These are phyloP conservation scores for Chrysopilus asiliformis DNA, from an alignment of 2,888 invertebrate species.

Conservation along the genomic window DNA sequence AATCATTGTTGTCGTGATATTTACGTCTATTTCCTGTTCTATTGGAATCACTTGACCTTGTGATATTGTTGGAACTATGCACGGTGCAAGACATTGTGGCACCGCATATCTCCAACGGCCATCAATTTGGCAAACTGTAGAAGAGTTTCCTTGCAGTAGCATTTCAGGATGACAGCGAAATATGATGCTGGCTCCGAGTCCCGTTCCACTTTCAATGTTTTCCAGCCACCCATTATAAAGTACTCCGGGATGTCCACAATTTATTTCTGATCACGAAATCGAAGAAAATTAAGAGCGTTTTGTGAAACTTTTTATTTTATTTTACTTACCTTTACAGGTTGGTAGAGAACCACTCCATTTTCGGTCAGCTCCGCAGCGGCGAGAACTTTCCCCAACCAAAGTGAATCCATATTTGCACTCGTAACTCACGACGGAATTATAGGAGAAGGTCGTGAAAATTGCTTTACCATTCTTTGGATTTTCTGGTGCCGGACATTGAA, in stretches of 20 bases:
- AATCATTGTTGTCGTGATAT: slow-evolving; percentile 27
- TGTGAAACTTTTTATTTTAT: neutral
- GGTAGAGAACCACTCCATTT: slow-evolving; percentile 92
- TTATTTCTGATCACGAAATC: slow-evolving; percentile 58
- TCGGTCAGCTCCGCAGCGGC: slow-evolving; percentile 86
- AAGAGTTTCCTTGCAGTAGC: slow-evolving; percentile 76
- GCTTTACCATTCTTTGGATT: slow-evolving; percentile 88
- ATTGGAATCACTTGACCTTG: slow-evolving; percentile 61
- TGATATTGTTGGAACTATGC: slow-evolving; percentile 79
- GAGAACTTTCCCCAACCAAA: slow-evolving; percentile 76
- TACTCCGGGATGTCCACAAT: slow-evolving; percentile 87
- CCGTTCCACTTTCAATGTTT: slow-evolving; percentile 79
- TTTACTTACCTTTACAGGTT: slow-evolving; percentile 64
- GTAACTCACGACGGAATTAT: slow-evolving; percentile 90
- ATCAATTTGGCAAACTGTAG: slow-evolving; percentile 84
- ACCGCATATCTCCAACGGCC: slow-evolving; percentile 90
- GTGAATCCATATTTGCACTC: slow-evolving; percentile 92
- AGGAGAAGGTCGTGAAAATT: slow-evolving; percentile 81
- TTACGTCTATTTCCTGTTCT: slow-evolving; percentile 29
- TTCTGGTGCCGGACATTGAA: slow-evolving; percentile 84
- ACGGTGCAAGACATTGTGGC: slow-evolving; percentile 87
- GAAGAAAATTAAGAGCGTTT: neutral
- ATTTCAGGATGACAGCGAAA: slow-evolving; percentile 89
- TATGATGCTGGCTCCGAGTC: slow-evolving; percentile 80
- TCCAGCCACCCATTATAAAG: slow-evolving; percentile 94